phyloP scores from a whole-genome alignment of 2,797 vertebrate species.

The Sciurus carolinensis region DNA sequence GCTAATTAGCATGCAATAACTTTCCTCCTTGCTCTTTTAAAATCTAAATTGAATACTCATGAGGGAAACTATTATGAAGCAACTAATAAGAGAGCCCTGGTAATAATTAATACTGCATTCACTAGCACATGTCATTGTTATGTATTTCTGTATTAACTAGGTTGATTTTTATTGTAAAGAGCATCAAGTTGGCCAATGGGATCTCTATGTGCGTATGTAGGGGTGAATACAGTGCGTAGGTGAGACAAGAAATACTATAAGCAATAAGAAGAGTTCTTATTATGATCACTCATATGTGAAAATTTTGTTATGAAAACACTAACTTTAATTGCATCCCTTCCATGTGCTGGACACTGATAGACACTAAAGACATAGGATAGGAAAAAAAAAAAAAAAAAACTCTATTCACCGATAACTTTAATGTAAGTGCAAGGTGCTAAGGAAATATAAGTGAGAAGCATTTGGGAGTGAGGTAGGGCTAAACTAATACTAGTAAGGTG shows the following conservation, averaged over 20 bases:
- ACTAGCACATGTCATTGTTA: not conserved
- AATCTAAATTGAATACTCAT: slow-evolving; percentile 72
- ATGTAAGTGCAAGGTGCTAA: not conserved
- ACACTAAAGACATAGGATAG: not conserved
- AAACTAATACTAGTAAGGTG: not conserved
- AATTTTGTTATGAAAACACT: not conserved
- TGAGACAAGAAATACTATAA: not conserved
- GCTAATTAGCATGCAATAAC: slow-evolving; percentile 77
- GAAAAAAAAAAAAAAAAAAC: not conserved
- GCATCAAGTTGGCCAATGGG: not conserved
- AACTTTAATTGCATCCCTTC: not conserved
- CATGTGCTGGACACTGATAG: not conserved
- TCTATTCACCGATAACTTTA: not conserved
- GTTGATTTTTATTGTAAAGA: slow-evolving; percentile 65
- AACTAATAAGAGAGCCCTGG: slow-evolving; percentile 67
- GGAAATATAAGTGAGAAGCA: not conserved
- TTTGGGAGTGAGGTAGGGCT: not conserved
- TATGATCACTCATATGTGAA: not conserved
- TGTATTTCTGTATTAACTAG: slow-evolving; percentile 70
- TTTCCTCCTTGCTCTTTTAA: slow-evolving; percentile 76
- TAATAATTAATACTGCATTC: slow-evolving; percentile 62
- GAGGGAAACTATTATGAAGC: slow-evolving; percentile 63
- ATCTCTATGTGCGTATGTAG: fast-evolving
- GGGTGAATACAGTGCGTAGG: not conserved
- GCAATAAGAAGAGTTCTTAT: not conserved